phyloP scores from a whole-genome alignment of 2,888 invertebrate species.

The Thumatha senex region DNA sequence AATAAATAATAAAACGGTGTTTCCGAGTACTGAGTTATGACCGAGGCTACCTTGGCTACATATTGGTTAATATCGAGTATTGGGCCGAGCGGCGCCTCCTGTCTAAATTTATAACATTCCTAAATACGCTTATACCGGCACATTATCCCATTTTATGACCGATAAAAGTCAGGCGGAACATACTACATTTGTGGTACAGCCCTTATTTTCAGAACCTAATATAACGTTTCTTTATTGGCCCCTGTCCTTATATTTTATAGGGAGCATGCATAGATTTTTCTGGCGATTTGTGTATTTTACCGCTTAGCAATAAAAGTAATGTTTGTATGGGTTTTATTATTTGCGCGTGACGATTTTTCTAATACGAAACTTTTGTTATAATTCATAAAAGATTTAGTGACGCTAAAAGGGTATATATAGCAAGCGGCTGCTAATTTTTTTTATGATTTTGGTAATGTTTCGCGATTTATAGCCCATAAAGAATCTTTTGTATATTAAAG shows the following conservation, averaged over 20 bases:
- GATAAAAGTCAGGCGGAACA: constrained; percentile 79
- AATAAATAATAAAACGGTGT: too few relatives aligned
- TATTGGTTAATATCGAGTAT: constrained; percentile 65
- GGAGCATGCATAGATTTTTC: constrained; percentile 74
- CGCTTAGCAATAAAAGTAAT: constrained; percentile 63
- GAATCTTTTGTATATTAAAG: constrained; percentile 8
- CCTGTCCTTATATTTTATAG: constrained; percentile 70
- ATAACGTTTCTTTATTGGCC: constrained; percentile 73
- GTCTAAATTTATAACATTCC: constrained; percentile 81
- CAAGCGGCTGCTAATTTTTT: constrained; percentile 29
- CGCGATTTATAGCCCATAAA: constrained; percentile 35
- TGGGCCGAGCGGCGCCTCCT: constrained; percentile 59
- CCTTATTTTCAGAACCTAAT: constrained; percentile 79
- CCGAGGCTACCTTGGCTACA: constrained; percentile 44
- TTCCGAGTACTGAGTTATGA: too few relatives aligned
- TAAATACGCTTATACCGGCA: constrained; percentile 78
- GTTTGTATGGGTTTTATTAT: constrained; percentile 73
- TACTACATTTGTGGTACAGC: constrained; percentile 77
- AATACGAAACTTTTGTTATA: constrained; percentile 68
- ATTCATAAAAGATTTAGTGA: constrained; percentile 63
- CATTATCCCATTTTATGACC: constrained; percentile 82
- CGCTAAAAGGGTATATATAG: constrained; percentile 29
- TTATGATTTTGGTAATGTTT: constrained; percentile 30
- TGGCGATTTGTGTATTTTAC: constrained; percentile 71
- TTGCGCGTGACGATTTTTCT: constrained; percentile 66